A percentile compares a stretch with the other conserved stretches of the same genome.
These are phyloP conservation scores for Dascyllus trimaculatus DNA, from an alignment of 2,113 vertebrate genomes.

Conservation along the genomic window DNA sequence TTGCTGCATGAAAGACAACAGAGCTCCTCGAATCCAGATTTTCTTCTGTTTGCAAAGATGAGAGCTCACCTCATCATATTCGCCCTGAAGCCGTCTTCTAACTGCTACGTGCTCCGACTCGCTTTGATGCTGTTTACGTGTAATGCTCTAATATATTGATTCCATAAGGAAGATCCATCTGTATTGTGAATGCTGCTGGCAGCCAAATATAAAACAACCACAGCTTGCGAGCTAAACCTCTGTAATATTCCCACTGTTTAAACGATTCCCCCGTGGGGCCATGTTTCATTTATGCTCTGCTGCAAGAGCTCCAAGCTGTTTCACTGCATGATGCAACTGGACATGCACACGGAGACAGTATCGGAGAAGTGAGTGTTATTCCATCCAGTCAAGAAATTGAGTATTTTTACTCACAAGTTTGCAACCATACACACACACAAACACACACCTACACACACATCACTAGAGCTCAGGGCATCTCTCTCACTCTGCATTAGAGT, in stretches of 20 bases:
- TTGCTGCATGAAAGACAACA: background rate
- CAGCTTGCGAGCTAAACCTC: background rate
- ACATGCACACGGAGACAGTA: conserved; percentile 5
- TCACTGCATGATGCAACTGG: conserved; percentile 34
- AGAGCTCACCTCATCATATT: background rate
- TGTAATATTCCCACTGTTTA: conserved; percentile 7
- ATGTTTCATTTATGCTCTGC: conserved; percentile 48
- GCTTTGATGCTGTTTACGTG: conserved; percentile 27
- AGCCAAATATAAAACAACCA: conserved; percentile 20
- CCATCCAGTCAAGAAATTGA: conserved; percentile 4
- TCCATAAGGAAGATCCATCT: conserved; percentile 3
- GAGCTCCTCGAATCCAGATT: background rate
- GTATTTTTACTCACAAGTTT: conserved; percentile 10
- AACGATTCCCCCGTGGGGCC: conserved; percentile 17
- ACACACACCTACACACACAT: background rate
- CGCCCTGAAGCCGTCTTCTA: background rate
- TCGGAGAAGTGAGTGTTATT: conserved; percentile 15
- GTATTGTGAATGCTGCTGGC: conserved; percentile 17
- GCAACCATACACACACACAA: background rate
- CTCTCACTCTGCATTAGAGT: conserved; percentile 51
- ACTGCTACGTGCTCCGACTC: background rate
- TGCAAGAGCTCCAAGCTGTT: conserved; percentile 19
- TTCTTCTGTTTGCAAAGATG: background rate
- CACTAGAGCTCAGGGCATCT: conserved; percentile 18
- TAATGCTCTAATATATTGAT: conserved; percentile 16